Evolutionary conservation across 2,888 invertebrate genomes (phyloP).

Genomic region (Macroteleia sp.): DNA sequence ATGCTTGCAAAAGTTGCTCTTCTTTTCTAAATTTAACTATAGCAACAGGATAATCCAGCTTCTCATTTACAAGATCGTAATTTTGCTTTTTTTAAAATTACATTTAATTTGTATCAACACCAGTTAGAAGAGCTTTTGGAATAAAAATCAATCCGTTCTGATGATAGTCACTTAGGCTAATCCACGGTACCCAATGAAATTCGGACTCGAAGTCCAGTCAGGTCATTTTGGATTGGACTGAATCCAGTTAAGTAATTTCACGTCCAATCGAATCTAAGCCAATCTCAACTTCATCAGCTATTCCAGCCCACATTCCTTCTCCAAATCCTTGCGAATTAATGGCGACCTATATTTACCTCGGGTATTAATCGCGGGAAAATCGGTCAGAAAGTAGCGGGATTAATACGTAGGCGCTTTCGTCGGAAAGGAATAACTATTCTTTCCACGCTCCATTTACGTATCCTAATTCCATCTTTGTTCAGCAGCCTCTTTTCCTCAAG

Average conservation of each 20-base stretch:
- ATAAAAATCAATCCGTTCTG: no score
- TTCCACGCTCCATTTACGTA: conserved; percentile 52
- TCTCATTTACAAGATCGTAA: no score
- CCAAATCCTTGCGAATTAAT: conserved; percentile 39
- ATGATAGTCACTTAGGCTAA: conserved; percentile 32
- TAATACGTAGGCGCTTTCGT: conserved; percentile 20
- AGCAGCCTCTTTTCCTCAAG: conserved; percentile 24
- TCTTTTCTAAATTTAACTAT: no score
- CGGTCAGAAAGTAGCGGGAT: conserved; percentile 8
- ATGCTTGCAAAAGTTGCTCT: no score
- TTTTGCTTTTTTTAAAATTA: no score
- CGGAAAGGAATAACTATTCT: conserved; percentile 35
- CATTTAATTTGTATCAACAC: no score
- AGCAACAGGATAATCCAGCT: no score
- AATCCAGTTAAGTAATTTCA: conserved; percentile 45
- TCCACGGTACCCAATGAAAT: conserved; percentile 27
- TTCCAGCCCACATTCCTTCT: conserved; percentile 31
- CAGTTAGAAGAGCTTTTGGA: no score
- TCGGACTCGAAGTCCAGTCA: conserved; percentile 40
- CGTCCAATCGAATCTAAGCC: conserved; percentile 43
- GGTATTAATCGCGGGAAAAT: conserved; percentile 26
- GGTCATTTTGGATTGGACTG: conserved; percentile 39
- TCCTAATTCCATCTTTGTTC: conserved; percentile 48
- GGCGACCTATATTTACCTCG: conserved; percentile 41
- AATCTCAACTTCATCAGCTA: conserved; percentile 37